Evolutionary conservation across 2,797 vertebrate genomes (phyloP), one percentile per base, ranked within the genome.

Genomic region (Periparus ater): DNA sequence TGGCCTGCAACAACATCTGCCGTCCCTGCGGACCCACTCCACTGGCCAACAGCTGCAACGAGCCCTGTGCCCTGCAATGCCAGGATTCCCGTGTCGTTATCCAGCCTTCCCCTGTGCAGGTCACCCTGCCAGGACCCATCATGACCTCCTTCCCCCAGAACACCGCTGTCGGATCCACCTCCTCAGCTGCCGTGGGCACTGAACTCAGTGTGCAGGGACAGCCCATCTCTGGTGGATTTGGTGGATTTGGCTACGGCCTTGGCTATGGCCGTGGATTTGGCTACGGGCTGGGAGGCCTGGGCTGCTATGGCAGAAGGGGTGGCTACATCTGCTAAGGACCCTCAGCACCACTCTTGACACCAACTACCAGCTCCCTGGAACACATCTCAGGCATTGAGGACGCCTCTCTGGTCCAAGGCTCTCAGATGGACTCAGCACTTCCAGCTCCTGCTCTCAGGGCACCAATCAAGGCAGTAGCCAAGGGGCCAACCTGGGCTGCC

Each of bases 401-500:
- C 0, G 0, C 18, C 7, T n/a, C 44, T 40, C 29, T 22, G 23
- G 4, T 2, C 11, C 34, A 40, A 18, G 44, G 9, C 9, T 79
- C 34, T 57, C 16, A 10, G 5, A 40, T 0, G 2, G 2, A 3
- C 6, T 42, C 30, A 55, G 6, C 5, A 0, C 9, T 50, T 84
- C 19, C 26, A 25, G 17, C 6, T 65, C 3, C 36, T 65, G 9
- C 30, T 50, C 34, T 74, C 34, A 42, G 61, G 60, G 2, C 36
- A 9, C 20, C 60, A 30, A 42, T 3, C 30, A 29, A 34, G 20
- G 34, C 36, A 42, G 34, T 3, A 38, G 40, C 3, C 13, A 21
- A 15, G 6, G 17, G 15, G 1, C 15, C 29, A 29, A 10, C 29
- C 20, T 1, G 0, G 10, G 10, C 42, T 65, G 8, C 17, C 42